Evolutionary conservation across 2,888 invertebrate species (phyloP), one percentile per base, ranked within the genome.

Genomic region (Drosophila borealis): DNA sequence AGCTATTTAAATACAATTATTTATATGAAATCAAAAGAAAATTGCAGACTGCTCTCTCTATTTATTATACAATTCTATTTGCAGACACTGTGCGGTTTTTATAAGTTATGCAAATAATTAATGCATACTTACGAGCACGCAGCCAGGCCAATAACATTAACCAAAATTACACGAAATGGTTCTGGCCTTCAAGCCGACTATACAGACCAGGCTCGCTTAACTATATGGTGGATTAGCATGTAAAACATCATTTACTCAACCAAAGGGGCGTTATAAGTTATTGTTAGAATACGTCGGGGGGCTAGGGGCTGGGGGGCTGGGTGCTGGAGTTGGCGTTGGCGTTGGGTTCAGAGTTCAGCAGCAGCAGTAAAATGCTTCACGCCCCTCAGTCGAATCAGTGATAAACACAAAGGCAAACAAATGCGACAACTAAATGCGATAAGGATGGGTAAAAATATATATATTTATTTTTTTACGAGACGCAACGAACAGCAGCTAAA

Each of bases 71-170:
- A 29, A 29, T 8, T 8, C 29, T 29, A 29, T 29, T 29, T 29
- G 29, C 8, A 29, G 29, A 29, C 29, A 29, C 29, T 8, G 29
- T 36, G 44, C 34, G 34, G 9, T 25, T 41, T 29, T 78, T 62
- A 77, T 80, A 69, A 73, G 70, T 82, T 83, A 83, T 83, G 88
- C 86, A 85, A 83, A 83, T 88, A 88, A 88, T 85, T 85, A 80
- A 70, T 85, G 72, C 64, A 37, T 67, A 64, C 63, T 73, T 67
- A 51, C 33, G n/a, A 29, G 69, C 49, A 46, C 59, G 44, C 56
- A 59, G 45, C 29, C 65, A 29, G 60, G 46, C 55, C 71, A 65
- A 68, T 66, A 74, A 57, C 74, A 80, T 82, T 73, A 85, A 70
- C 69, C 53, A 81, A 75, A 85, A 74, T 78, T 71, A 78, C 71